These are phyloP conservation scores for Synanthedon formicaeformis DNA, from an alignment of 2,888 invertebrate genomes.

Conservation along the genomic window DNA sequence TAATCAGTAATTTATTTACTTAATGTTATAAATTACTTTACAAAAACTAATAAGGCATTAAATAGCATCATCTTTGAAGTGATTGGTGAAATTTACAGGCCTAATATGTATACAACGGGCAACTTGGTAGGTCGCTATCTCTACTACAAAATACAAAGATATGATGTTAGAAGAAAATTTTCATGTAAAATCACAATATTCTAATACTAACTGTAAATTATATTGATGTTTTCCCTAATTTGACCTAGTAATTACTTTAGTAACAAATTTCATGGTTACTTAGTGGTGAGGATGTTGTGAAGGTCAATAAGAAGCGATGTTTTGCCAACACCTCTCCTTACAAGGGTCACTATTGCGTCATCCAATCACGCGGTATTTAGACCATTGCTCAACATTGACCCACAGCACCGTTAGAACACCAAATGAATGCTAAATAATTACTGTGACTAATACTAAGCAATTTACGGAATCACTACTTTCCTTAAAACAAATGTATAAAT, in stretches of 20 bases:
- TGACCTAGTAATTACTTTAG: conserved; percentile 1
- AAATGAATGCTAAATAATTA: conserved; percentile 1
- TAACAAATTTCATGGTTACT: neutral
- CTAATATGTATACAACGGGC: no score
- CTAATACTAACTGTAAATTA: no score
- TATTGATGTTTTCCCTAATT: neutral
- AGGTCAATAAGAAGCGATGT: conserved; percentile 16
- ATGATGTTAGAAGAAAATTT: no score
- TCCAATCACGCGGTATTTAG: conserved; percentile 7
- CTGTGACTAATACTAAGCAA: conserved; percentile 1
- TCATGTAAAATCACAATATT: no score
- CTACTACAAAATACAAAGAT: no score
- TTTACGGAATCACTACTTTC: no score
- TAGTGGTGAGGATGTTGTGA: conserved; percentile 8
- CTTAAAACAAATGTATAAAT: no score
- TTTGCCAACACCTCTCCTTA: conserved; percentile 13
- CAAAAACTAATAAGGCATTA: no score
- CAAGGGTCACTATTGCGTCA: conserved; percentile 12
- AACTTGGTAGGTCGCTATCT: no score
- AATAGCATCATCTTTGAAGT: no score
- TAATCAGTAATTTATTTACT: neutral
- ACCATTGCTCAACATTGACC: conserved; percentile 5
- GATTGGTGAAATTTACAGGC: no score
- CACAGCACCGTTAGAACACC: neutral
- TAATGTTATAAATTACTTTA: no score